Evolutionary conservation across 2,113 vertebrate genomes (phyloP).

Genomic region (Sakesphorus luctuosus): DNA sequence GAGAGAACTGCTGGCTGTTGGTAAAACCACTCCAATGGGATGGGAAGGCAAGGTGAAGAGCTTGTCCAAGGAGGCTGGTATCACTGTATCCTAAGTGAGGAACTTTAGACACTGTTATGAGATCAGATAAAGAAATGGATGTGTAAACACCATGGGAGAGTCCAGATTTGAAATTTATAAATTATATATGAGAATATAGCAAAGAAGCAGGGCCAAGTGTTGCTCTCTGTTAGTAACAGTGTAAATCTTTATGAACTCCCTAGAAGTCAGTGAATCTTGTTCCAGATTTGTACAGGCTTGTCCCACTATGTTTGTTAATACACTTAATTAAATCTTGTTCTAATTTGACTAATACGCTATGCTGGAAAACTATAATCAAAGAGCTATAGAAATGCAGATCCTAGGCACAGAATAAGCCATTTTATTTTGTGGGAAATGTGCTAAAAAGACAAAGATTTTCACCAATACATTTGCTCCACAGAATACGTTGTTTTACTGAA

Average conservation of each 20-base stretch:
- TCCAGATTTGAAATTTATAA: neutral
- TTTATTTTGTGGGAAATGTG: neutral
- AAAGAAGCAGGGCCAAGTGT: neutral
- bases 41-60: neutral
- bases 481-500: neutral
- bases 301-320: neutral
- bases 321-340: neutral
- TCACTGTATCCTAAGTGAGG: neutral
- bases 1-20: neutral
- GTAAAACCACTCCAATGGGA: accelerated
- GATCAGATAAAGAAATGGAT: neutral
- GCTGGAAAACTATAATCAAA: neutral
- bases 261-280: neutral
- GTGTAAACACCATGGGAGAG: neutral
- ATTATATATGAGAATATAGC: neutral
- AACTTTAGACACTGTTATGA: accelerated
- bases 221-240: neutral
- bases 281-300: neutral
- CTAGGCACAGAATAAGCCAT: neutral
- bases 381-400: neutral
- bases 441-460: neutral
- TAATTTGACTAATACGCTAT: neutral
- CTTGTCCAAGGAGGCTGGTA: neutral
- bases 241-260: neutral
- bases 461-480: neutral